Base-by-base conservation (phyloP, 2,113 vertebrate genomes). In the Cyanistes caeruleus region DNA sequence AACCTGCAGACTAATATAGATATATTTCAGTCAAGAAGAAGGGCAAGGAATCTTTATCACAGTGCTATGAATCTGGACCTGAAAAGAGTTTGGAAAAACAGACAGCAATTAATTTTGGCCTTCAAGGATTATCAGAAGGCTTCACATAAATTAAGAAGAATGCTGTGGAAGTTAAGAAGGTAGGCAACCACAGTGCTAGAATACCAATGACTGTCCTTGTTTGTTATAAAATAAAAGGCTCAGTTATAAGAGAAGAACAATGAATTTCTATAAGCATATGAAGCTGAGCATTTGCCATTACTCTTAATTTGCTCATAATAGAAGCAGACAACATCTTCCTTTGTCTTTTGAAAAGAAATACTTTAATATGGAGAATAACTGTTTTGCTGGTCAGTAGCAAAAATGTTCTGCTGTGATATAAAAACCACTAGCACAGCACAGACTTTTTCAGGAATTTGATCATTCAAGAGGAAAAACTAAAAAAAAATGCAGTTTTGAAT, bases 91-190 rank as follows among this genome's bases (percentile, higher is more conserved):
- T 94, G 83, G 92, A 72, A 93, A 91, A 95, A 96, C 69, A 96
- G 95, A 82, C 60, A 92, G 93, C 92, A 94, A 96, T 97, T 96
- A 96, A 96, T 96, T 96, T 95, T 97, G 95, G 95, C 93, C 93
- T 96, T 97, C 93, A 89, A 96, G 92, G 92, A 96, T 96, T 96
- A 97, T 96, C 92, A 95, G 92, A 93, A 96, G 81, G 93, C 91
- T 92, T 93, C 96, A 92, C 90, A 89, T 96, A 95, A 96, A 96
- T 96, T 95, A 93, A 97, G 91, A 95, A 93, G 93, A 90, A 96
- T 93, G 90, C 64, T 82, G 83, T 89, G 90, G 88, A 96, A 96
- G 93, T 94, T 96, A 93, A 95, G 93, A 92, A 92, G 92, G 88
- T 95, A 94, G 86, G 80, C 58, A 95, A 53, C 52, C 62, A 68